These are phyloP conservation scores for Rhinopithecus roxellana DNA, from an alignment of 2,113 vertebrate genomes.

Conservation along the genomic window DNA sequence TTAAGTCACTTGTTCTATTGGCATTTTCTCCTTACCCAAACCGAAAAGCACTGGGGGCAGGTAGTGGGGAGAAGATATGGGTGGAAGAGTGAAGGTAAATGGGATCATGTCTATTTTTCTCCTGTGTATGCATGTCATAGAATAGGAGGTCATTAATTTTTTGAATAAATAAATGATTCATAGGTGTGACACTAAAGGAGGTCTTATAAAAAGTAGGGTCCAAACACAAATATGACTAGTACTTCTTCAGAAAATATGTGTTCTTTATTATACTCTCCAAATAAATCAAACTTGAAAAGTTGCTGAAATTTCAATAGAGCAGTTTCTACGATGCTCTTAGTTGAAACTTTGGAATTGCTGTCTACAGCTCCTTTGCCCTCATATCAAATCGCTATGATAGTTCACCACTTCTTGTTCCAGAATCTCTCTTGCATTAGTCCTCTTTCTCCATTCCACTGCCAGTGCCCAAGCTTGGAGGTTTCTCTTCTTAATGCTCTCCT, in stretches of 20 bases:
- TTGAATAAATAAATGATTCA: background rate
- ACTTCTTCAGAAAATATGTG: background rate
- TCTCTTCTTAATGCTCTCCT: background rate
- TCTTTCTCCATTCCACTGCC: background rate
- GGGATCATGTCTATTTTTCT: background rate
- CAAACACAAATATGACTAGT: background rate
- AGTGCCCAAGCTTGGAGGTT: background rate
- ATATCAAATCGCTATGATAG: background rate
- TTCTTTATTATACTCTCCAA: background rate
- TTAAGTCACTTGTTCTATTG: background rate
- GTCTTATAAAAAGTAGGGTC: background rate
- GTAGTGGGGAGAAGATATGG: background rate
- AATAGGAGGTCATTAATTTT: background rate
- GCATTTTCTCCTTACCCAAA: background rate
- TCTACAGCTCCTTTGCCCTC: background rate
- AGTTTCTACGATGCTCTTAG: background rate
- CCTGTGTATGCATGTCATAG: background rate
- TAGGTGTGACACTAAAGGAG: background rate
- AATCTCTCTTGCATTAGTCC: background rate
- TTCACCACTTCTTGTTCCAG: background rate
- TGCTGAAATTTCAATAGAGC: background rate
- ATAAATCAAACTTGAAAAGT: constrained; percentile 29
- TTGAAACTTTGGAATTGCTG: background rate
- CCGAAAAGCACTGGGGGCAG: background rate
- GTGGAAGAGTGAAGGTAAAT: background rate